Percentiles rank a stretch among this genome's conserved stretches.
phyloP scores from a whole-genome alignment of 2,888 invertebrate genomes.

The Leptothorax acervorum region DNA sequence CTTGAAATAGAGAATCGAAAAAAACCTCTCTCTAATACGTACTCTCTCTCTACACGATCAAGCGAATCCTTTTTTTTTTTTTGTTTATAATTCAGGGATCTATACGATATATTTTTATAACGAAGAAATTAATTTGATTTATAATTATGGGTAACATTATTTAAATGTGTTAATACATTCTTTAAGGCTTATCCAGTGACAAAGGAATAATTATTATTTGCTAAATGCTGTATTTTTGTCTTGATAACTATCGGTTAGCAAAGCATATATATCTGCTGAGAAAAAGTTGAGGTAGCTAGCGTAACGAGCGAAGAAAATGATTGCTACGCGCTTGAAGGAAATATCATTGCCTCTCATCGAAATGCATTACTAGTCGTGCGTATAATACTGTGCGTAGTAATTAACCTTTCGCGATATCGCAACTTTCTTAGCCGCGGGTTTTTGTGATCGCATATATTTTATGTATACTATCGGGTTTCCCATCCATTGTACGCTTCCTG shows the following conservation, averaged over 20 bases:
- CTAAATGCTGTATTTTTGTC: conserved; percentile 7
- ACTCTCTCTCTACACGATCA: not conserved
- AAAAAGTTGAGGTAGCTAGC: conserved; percentile 7
- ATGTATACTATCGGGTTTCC: conserved; percentile 70
- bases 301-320: conserved; percentile 33
- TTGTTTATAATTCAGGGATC: not conserved
- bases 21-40: conserved; percentile 48
- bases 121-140: not conserved
- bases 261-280: conserved; percentile 13
- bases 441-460: conserved; percentile 68
- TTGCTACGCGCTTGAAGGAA: conserved; percentile 51
- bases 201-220: not conserved
- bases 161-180: not conserved
- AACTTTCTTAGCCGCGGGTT: conserved; percentile 70
- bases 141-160: not conserved
- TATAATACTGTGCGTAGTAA: conserved; percentile 66
- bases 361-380: conserved; percentile 58
- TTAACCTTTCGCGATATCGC: conserved; percentile 70
- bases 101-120: not conserved
- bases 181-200: not conserved
- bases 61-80: not conserved
- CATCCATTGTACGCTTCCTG: conserved; percentile 73
- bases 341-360: conserved; percentile 65
- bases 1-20: conserved; percentile 68
- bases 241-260: conserved; percentile 7